A percentile compares a stretch with the other conserved stretches of the same genome.
These are phyloP conservation scores for Ephestia elutella DNA, from an alignment of 1,140 invertebrate genomes.

Conservation along the genomic window DNA sequence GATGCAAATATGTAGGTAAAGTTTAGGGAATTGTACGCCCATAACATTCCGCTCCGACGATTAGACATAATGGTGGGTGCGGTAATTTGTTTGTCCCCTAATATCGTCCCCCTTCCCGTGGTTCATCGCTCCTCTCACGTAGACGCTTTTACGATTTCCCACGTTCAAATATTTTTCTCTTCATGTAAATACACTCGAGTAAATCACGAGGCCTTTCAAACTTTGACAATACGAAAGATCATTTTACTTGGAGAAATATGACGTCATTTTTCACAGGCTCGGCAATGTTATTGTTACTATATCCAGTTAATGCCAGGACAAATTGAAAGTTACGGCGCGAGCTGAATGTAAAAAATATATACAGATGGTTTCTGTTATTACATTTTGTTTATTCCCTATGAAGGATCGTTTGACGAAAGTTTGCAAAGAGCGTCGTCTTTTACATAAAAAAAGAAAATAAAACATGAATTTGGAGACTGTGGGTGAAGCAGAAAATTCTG, in stretches of 20 bases:
- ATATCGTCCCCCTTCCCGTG: background rate
- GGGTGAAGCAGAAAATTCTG: conserved; percentile 25
- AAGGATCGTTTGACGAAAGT: conserved; percentile 10
- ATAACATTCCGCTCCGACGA: conserved; percentile 18
- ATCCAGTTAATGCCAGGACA: conserved; percentile 18
- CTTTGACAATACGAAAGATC: conserved; percentile 35
- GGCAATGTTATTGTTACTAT: conserved; percentile 27
- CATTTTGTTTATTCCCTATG: conserved; percentile 14
- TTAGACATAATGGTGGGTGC: conserved; percentile 13
- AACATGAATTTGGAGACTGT: conserved; percentile 14
- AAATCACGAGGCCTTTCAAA: conserved; percentile 32
- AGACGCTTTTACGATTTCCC: conserved; percentile 24
- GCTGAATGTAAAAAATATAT: conserved; percentile 15
- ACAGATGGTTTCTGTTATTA: conserved; percentile 12
- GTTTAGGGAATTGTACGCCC: conserved; percentile 10
- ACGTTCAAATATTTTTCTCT: conserved; percentile 30
- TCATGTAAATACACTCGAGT: conserved; percentile 35
- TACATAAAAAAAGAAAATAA: conserved; percentile 15
- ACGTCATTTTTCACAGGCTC: conserved; percentile 28
- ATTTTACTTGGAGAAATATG: conserved; percentile 36
- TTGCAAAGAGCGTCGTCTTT: background rate
- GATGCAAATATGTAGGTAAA: conserved; percentile 13
- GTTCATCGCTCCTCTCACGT: conserved; percentile 20
- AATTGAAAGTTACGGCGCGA: conserved; percentile 20
- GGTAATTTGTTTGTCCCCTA: conserved; percentile 14